Percentiles rank a stretch among this genome's conserved stretches.
Evolutionary conservation across 2,113 vertebrate genomes (phyloP).

Genomic region (Euleptes europaea): DNA sequence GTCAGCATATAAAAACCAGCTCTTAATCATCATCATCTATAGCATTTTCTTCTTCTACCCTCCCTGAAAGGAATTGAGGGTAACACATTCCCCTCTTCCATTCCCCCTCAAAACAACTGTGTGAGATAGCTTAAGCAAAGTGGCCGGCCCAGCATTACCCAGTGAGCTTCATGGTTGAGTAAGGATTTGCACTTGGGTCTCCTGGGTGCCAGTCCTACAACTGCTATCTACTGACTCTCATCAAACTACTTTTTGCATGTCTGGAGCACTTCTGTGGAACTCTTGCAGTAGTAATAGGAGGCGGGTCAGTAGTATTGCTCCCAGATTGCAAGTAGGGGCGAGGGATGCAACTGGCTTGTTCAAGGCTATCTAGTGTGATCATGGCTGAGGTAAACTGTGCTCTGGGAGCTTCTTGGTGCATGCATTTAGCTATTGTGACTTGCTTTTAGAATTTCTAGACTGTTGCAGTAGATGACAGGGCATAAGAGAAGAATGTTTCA

Average conservation of each 20-base stretch:
- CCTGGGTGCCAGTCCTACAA: too few relatives aligned
- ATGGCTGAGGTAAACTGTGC: background rate
- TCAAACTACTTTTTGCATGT: background rate
- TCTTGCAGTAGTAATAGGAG: background rate
- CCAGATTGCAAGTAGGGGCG: background rate
- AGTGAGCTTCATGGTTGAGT: too few relatives aligned
- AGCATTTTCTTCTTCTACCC: background rate
- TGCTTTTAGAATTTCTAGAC: background rate
- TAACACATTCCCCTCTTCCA: too few relatives aligned
- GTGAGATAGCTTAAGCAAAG: too few relatives aligned
- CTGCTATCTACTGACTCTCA: too few relatives aligned
- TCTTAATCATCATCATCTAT: too few relatives aligned
- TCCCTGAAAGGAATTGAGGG: too few relatives aligned
- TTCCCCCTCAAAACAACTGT: too few relatives aligned
- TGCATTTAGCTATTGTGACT: background rate
- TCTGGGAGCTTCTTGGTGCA: background rate
- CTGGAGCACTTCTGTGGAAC: background rate
- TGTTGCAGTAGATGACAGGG: background rate
- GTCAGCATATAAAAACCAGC: too few relatives aligned
- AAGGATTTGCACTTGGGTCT: too few relatives aligned
- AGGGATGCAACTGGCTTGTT: background rate
- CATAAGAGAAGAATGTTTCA: background rate
- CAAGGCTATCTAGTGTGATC: too few relatives aligned
- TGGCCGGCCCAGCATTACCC: too few relatives aligned
- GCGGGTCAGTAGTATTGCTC: background rate